Evolutionary conservation across 2,888 invertebrate genomes (phyloP).

Genomic region (Oscheius sp.): DNA sequence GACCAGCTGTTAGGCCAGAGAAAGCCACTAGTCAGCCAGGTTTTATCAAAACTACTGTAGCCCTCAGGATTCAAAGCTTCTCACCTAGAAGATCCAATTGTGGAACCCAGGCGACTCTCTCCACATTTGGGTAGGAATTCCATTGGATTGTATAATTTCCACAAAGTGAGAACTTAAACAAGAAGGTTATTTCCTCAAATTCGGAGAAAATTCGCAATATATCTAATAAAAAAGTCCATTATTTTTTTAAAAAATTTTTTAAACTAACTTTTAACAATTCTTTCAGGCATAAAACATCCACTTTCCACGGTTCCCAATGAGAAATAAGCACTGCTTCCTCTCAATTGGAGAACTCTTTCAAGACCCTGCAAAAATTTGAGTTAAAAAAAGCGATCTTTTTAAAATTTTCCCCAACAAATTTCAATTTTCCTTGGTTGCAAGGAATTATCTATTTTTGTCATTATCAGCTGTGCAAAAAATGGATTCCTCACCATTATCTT

Average conservation of each 20-base stretch:
- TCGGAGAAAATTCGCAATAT: neutral
- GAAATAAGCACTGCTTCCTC: neutral
- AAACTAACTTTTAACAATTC: neutral
- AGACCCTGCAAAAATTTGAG: constrained; percentile 11
- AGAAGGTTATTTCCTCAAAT: constrained; percentile 11
- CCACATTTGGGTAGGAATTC: neutral
- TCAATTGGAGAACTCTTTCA: neutral
- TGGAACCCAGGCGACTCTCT: constrained; percentile 3
- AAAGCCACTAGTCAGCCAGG: neutral
- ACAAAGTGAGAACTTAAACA: constrained; percentile 8
- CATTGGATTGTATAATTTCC: neutral
- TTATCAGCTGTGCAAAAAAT: too few species aligned
- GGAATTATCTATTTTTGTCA: too few species aligned
- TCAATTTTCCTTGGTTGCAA: too few species aligned
- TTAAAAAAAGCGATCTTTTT: too few species aligned
- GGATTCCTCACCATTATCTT: too few species aligned
- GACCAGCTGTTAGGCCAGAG: too few species aligned
- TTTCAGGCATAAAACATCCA: neutral
- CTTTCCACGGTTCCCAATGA: constrained; percentile 7
- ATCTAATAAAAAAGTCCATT: neutral
- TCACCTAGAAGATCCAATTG: constrained; percentile 17
- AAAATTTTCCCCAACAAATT: too few species aligned
- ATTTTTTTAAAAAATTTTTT: neutral
- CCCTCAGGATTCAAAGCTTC: too few species aligned
- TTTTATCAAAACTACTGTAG: neutral